phyloP scores from a whole-genome alignment of 2,113 vertebrate species.

The Anser brachyrhynchus region DNA sequence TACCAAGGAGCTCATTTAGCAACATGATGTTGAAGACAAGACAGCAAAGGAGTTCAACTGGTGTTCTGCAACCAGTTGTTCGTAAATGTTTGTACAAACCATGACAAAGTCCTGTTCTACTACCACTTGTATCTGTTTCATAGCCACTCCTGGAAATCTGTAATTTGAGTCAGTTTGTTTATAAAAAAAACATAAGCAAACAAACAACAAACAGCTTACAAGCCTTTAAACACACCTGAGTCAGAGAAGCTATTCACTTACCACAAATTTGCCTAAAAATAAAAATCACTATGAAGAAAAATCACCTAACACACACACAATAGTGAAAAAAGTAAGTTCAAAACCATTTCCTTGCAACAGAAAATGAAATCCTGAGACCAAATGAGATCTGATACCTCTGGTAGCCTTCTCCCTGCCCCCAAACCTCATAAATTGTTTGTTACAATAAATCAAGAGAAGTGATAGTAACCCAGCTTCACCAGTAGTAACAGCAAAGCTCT shows the following conservation, averaged over 20 bases:
- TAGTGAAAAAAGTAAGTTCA: background rate
- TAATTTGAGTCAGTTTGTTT: background rate
- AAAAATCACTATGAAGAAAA: background rate
- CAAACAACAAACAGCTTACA: background rate
- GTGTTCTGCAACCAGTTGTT: background rate
- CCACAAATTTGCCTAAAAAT: background rate
- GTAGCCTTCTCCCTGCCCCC: background rate
- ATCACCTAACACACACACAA: background rate
- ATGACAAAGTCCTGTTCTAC: accelerated
- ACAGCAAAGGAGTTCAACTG: background rate
- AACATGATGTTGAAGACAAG: background rate
- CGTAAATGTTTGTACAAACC: background rate
- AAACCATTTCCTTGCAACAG: background rate
- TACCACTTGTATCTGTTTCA: background rate
- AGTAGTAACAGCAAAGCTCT: too few species aligned
- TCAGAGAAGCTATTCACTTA: background rate
- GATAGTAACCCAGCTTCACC: too few species aligned
- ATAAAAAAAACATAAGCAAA: too few species aligned
- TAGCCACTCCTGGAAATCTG: background rate
- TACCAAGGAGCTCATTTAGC: background rate
- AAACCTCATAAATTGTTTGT: too few species aligned
- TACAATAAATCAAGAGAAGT: too few species aligned
- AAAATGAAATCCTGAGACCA: background rate
- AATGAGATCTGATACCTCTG: background rate
- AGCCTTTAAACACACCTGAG: background rate